phyloP scores from a whole-genome alignment of 2,113 vertebrate species.

The Brienomyrus brachyistius region DNA sequence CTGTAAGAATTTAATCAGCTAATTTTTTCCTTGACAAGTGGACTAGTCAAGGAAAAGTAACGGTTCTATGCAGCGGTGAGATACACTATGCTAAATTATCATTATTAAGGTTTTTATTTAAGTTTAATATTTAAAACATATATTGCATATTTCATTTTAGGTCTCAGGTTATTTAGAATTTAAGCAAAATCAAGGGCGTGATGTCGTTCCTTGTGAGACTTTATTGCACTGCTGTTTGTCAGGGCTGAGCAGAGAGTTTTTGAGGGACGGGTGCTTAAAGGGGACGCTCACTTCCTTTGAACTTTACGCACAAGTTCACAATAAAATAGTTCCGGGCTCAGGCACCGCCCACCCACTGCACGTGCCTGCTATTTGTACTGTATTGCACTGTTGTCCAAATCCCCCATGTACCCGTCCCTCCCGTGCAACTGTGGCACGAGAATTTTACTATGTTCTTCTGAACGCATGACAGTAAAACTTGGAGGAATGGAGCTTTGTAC shows the following conservation, averaged over 20 bases:
- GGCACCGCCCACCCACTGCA: neutral
- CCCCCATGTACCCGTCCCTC: too few species aligned
- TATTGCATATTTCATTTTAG: too few species aligned
- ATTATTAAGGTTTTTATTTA: neutral
- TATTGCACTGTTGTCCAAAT: neutral
- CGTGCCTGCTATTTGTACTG: neutral
- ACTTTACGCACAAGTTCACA: neutral
- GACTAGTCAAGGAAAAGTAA: too few species aligned
- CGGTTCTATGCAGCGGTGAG: neutral
- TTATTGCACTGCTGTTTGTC: too few species aligned
- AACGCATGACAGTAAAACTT: slow-evolving; percentile 19
- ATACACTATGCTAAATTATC: neutral
- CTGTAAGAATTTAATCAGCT: neutral
- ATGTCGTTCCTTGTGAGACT: too few species aligned
- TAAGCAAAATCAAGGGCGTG: too few species aligned
- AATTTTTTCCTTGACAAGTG: neutral
- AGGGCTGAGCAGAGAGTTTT: too few species aligned
- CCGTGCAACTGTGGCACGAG: too few species aligned
- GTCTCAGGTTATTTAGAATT: too few species aligned
- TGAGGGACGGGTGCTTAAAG: too few species aligned
- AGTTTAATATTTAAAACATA: neutral
- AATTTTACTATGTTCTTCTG: neutral
- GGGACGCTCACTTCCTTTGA: neutral
- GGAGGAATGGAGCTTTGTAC: neutral
- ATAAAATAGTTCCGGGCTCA: neutral